Evolutionary conservation across 1,140 invertebrate species (phyloP), one percentile per base, ranked within the genome.

Genomic region (Carposina sasakii): DNA sequence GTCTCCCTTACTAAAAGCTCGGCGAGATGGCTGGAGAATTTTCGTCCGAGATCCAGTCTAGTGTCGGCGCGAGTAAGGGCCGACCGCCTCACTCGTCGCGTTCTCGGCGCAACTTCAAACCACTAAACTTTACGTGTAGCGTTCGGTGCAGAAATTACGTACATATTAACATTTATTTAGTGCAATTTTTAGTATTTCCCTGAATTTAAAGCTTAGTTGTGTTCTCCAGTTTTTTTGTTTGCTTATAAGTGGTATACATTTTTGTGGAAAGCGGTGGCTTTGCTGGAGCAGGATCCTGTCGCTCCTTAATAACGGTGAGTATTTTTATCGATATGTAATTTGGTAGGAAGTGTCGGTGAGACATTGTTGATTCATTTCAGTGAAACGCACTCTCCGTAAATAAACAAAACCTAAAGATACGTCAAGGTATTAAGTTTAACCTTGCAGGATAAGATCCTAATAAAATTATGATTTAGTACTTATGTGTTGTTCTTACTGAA

Each of bases 51-150:
- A 17, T 17, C 8, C 44, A 82, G 78, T 82, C 72, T 74, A 57
- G 74, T 63, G 76, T 60, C 68, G 76, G 68, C 70, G 60, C 63
- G 52, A 60, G 30, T 28, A 37, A 50, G 52, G 61, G 70, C 58
- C 57, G 68, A 62, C 47, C 71, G 74, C 45, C 19, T 69, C 56
- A 60, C 57, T 59, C 52, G 19, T 39, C 44, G 54, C 42, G 52
- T 43, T 40, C 34, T 21, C 24, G 42, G 19, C 39, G 30, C 48
- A 60, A 63, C 45, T 64, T 63, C 45, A 48, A 54, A 59, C 66
- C 60, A 72, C 61, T 63, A 75, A 82, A 77, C 67, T 82, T 78
- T 76, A 74, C 72, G 75, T 61, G n/a, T n/a, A n/a, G n/a, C n/a
- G n/a, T n/a, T n/a, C n/a, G n/a, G n/a, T n/a, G n/a, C n/a, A n/a